Base-by-base conservation (phyloP, 2,888 invertebrate species). In the Acanthococcus lagerstroemiae region DNA sequence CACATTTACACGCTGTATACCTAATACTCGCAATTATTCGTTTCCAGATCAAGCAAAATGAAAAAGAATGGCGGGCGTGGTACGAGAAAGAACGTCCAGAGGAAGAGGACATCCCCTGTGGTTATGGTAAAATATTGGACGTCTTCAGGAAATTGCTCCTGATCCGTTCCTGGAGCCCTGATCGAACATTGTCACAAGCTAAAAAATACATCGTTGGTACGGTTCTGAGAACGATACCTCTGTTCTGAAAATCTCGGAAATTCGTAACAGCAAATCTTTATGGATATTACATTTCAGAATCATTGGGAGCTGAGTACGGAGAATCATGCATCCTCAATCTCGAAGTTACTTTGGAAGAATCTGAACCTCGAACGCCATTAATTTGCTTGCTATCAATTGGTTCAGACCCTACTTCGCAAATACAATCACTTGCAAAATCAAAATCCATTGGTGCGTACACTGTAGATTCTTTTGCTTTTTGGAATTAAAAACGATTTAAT, bases 361-460 rank as follows among this genome's bases (percentile, higher is more conserved):
- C 94, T 0, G 90, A 91, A 75, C 86, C 88, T 1, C 81, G 88
- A 27, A 86, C 90, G 0, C 96, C 96, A 0, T 82, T 96, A 22
- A 87, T 95, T 71, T 95, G 95, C 73, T 87, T 96, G 71, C 78
- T 96, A 19, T 94, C 95, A 0, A 94, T 92, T 72, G 95, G 96
- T 1, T 95, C 95, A 0, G 96, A 96, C 79, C 96, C 96, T 1
- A 94, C 95, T n/a, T 87, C 90, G 9, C 93, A 95, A 79, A 93
- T 96, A 69, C 87, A 88, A 46, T 79, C 82, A 9, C 77, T 95
- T 55, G 92, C 95, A 1, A 95, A 95, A 78, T 79, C 84, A 61
- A 89, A 90, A 77, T 86, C 87, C 72, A 87, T 90, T 67, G 81
- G 93, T 93, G 79, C 81, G 84, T 76, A 25, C 45, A 19, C 17